These are phyloP conservation scores for Germaria angustata DNA, from an alignment of 2,888 invertebrate genomes.

Conservation along the genomic window DNA sequence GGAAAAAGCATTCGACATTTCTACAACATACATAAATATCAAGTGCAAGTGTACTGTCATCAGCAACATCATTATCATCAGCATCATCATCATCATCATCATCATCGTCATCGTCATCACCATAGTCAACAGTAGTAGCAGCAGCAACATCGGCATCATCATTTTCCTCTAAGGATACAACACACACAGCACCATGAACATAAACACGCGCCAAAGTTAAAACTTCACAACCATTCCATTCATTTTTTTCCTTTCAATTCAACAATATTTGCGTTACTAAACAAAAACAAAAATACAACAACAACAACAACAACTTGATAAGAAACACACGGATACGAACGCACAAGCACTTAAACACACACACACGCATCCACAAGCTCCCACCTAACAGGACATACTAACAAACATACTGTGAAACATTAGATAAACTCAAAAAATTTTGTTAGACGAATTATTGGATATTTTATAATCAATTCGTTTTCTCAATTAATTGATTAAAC, in stretches of 20 bases:
- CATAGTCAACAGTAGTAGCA: too few species aligned
- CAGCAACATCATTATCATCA: conserved; percentile 35
- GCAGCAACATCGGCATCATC: too few species aligned
- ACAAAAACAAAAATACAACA: conserved; percentile 19
- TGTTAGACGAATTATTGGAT: neutral
- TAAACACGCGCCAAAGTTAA: conserved; percentile 59
- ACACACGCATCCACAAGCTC: neutral
- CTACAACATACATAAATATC: conserved; percentile 41
- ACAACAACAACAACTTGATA: conserved; percentile 39
- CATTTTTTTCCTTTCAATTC: neutral
- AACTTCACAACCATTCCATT: conserved; percentile 48
- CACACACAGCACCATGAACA: conserved; percentile 56
- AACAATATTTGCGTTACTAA: conserved; percentile 30
- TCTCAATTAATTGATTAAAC: too few species aligned
- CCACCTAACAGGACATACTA: neutral
- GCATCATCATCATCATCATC: conserved; percentile 7
- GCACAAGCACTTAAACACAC: neutral
- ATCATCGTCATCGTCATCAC: conserved; percentile 3
- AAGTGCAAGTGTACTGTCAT: conserved; percentile 63
- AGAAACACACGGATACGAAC: neutral
- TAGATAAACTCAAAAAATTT: conserved; percentile 7
- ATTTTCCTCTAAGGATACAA: conserved; percentile 24
- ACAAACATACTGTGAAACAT: neutral
- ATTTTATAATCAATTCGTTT: too few species aligned
- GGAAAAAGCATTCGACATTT: conserved; percentile 20